Evolutionary conservation across 1,140 invertebrate species (phyloP).

Genomic region (Calycopis cecrops): DNA sequence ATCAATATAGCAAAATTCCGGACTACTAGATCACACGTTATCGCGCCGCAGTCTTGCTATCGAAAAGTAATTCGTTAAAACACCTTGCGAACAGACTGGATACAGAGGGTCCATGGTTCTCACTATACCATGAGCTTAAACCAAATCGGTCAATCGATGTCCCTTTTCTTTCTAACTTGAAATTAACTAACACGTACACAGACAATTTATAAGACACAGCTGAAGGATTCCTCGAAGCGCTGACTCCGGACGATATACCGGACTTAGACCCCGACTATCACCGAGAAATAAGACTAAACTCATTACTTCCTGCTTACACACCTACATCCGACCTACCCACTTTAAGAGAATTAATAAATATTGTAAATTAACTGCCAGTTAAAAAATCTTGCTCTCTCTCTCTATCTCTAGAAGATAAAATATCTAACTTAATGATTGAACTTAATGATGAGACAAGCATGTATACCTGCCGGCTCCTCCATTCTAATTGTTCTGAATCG

Average conservation of each 20-base stretch:
- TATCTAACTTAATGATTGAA: conserved; percentile 3
- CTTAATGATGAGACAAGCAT: background rate
- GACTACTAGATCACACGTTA: background rate
- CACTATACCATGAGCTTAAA: background rate
- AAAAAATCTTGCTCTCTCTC: too few relatives aligned
- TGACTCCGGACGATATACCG: too few relatives aligned
- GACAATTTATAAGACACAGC: background rate
- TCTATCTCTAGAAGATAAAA: background rate
- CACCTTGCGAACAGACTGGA: background rate
- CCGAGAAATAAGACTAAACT: background rate
- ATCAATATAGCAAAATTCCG: too few relatives aligned
- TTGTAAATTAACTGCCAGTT: background rate
- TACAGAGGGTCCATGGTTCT: background rate
- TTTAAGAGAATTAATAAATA: background rate
- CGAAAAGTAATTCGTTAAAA: conserved; percentile 2
- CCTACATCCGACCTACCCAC: background rate
- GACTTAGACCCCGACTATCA: too few relatives aligned
- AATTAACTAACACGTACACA: background rate
- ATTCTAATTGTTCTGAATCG: background rate
- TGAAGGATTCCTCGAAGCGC: background rate
- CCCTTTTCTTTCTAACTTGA: conserved; percentile 5
- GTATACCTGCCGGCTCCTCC: background rate
- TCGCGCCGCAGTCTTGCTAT: background rate
- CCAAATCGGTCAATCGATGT: background rate
- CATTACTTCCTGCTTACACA: background rate